Conservation (phyloP, 2,888 invertebrate species). For the Ellobium chinense region DNA sequence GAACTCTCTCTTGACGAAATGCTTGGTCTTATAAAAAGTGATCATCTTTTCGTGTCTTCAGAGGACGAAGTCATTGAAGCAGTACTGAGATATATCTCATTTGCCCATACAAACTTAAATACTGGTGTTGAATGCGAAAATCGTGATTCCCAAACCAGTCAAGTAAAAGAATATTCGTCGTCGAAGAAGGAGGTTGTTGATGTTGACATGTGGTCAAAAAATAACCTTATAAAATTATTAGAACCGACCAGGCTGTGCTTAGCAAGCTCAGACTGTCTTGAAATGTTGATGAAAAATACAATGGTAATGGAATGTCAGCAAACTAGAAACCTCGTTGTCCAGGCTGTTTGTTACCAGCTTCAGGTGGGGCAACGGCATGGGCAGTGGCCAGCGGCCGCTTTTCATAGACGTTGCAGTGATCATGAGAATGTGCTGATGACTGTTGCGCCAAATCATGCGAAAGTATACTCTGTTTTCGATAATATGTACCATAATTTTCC, state of each 20-base stretch:
- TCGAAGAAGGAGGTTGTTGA: too few species aligned
- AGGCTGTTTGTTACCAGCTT: neutral
- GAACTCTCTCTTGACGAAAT: neutral
- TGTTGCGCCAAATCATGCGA: too few species aligned
- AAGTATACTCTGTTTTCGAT: too few species aligned
- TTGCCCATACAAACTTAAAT: too few species aligned
- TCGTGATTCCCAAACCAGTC: too few species aligned
- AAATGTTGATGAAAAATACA: neutral
- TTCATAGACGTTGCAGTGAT: conserved; percentile 8
- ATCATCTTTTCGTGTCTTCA: neutral
- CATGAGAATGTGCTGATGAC: neutral
- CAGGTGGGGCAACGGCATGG: neutral
- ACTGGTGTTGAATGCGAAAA: too few species aligned
- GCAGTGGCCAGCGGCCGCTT: conserved; percentile 4
- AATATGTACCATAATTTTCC: too few species aligned
- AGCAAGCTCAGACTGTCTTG: neutral
- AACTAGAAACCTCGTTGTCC: neutral
- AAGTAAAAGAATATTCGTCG: too few species aligned
- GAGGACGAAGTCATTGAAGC: conserved; percentile 24
- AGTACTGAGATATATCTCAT: neutral
- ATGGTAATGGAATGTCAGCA: neutral
- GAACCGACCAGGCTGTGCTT: neutral
- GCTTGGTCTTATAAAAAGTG: neutral
- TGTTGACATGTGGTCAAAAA: neutral
- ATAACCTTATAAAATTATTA: neutral